Evolutionary conservation across 2,113 vertebrate genomes (phyloP).

Genomic region (Myocastor coypus): DNA sequence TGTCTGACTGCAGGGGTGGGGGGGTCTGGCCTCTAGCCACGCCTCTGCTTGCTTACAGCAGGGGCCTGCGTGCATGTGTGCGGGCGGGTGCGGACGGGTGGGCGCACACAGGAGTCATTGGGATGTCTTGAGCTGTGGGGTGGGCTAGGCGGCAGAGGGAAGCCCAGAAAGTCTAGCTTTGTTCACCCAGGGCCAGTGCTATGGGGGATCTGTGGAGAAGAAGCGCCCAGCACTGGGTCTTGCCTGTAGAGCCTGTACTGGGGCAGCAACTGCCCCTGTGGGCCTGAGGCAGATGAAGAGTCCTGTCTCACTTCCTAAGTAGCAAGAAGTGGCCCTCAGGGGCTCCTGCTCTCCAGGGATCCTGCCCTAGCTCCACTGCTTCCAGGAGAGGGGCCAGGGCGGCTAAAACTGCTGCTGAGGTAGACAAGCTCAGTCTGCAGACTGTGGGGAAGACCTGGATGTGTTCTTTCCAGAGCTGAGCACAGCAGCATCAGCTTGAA

Average conservation of each 20-base stretch:
- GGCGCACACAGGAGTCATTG: neutral
- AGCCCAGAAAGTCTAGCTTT: neutral
- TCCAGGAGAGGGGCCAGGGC: neutral
- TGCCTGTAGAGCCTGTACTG: neutral
- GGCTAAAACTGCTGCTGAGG: neutral
- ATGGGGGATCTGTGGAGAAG: neutral
- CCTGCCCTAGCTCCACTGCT: neutral
- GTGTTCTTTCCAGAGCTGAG: neutral
- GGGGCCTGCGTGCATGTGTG: neutral
- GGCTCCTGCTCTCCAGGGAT: neutral
- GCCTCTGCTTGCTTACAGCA: neutral
- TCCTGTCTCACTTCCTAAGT: neutral
- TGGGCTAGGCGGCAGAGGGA: neutral
- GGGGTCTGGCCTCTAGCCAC: neutral
- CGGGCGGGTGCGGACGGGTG: too few relatives aligned
- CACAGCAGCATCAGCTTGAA: neutral
- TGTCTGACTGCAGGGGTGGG: neutral
- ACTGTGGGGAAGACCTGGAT: neutral
- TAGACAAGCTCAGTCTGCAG: neutral
- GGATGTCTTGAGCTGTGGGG: neutral
- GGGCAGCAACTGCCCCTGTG: neutral
- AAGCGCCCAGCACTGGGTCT: too few relatives aligned
- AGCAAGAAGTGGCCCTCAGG: neutral
- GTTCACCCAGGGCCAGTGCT: neutral
- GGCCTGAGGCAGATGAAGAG: too few relatives aligned